Evolutionary conservation across 2,888 invertebrate genomes (phyloP).

Genomic region (Gortyna flavago): DNA sequence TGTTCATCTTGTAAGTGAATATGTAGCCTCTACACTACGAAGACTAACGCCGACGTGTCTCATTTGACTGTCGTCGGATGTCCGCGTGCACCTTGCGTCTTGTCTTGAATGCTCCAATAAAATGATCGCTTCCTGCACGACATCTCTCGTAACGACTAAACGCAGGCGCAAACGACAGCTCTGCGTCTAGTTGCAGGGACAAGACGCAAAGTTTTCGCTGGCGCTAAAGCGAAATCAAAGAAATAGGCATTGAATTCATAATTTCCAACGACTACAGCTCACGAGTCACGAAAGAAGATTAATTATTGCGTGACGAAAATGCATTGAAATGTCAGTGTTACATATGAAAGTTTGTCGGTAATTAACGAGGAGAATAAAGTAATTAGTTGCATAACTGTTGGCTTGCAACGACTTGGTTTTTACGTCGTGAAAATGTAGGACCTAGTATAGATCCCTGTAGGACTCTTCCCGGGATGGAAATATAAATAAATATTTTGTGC

Average conservation of each 20-base stretch:
- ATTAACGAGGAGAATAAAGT: constrained; percentile 1
- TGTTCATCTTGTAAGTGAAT: too few relatives aligned
- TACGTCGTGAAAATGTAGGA: not conserved
- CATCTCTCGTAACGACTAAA: not conserved
- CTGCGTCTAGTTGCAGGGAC: not conserved
- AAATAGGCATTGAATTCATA: not conserved
- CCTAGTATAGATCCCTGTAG: not conserved
- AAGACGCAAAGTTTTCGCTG: not conserved
- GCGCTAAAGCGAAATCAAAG: not conserved
- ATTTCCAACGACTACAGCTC: constrained; percentile 2
- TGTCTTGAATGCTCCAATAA: not conserved
- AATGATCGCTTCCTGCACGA: not conserved
- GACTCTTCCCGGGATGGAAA: not conserved
- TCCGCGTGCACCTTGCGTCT: too few relatives aligned
- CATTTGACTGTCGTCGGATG: too few relatives aligned
- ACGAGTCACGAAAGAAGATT: constrained; percentile 22
- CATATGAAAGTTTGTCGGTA: constrained; percentile 29
- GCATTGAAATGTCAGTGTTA: constrained; percentile 15
- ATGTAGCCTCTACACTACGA: too few relatives aligned
- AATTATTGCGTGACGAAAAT: constrained; percentile 35
- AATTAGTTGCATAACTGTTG: not conserved
- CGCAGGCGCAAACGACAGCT: not conserved
- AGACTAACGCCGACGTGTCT: too few relatives aligned
- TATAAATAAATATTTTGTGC: not conserved
- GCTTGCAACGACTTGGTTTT: not conserved